Conservation (phyloP, 37 sponge, comb jelly and placozoan species). For the Lycopodina hypogea region DNA sequence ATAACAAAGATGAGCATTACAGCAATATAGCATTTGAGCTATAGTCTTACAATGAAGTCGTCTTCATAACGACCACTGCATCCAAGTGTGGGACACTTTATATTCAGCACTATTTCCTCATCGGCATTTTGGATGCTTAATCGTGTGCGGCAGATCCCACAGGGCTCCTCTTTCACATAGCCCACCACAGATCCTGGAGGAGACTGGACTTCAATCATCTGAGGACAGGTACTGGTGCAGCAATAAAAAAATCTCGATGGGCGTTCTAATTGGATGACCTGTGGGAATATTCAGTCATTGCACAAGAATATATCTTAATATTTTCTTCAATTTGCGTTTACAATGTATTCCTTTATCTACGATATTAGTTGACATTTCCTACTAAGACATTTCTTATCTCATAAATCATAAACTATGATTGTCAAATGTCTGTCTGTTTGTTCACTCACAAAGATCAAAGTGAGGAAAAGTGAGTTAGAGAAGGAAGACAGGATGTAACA, state of each 20-base stretch:
- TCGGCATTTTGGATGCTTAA: slow-evolving; percentile 71
- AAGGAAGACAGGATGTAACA: no score
- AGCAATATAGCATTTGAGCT: no score
- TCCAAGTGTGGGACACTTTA: slow-evolving; percentile 64
- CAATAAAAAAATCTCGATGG: slow-evolving; percentile 78
- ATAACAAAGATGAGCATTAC: no score
- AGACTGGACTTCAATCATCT: slow-evolving; percentile 80
- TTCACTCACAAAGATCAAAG: no score
- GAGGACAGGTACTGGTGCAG: slow-evolving; percentile 85
- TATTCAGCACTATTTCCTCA: slow-evolving; percentile 69
- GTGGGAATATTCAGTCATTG: not conserved
- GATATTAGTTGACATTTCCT: no score
- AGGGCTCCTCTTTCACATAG: slow-evolving; percentile 71
- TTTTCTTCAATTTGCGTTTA: no score
- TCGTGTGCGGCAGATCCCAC: slow-evolving; percentile 51
- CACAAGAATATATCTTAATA: no score
- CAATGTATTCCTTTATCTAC: no score
- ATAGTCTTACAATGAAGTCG: slow-evolving; percentile 56
- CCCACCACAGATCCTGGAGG: slow-evolving; percentile 86
- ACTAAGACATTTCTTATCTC: no score
- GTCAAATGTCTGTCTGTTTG: no score
- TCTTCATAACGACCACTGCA: slow-evolving; percentile 68
- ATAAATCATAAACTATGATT: no score
- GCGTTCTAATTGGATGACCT: slow-evolving; percentile 86
- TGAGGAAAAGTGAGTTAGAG: no score